A percentile compares a stretch with the other conserved stretches of the same genome.
Evolutionary conservation across 1,140 invertebrate genomes (phyloP).

Genomic region (Pseudomyrmex pallidus): DNA sequence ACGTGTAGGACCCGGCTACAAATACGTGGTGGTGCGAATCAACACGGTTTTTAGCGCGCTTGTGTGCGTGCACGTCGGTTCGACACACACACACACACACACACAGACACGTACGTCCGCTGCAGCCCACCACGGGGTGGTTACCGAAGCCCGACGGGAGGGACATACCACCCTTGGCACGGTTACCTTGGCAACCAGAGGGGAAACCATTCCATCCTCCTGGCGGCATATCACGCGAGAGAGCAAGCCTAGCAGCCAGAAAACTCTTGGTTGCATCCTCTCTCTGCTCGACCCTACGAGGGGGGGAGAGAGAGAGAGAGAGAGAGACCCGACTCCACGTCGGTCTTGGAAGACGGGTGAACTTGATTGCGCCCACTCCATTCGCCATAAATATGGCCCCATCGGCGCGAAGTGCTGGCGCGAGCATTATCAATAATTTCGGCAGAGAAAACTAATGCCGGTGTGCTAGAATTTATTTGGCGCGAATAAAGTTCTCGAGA

Average conservation of each 20-base stretch:
- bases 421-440: conserved; percentile 71
- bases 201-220: conserved; percentile 83
- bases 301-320: not conserved
- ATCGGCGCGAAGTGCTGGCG: conserved; percentile 54
- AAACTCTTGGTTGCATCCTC: conserved; percentile 77
- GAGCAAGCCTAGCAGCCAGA: conserved; percentile 73
- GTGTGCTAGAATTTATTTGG: conserved; percentile 59
- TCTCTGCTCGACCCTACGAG: conserved; percentile 44
- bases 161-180: conserved; percentile 65
- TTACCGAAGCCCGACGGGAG: conserved; percentile 77
- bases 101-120: conserved; percentile 56
- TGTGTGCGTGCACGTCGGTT: conserved; percentile 53
- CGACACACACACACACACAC: not conserved
- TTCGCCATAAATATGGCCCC: conserved; percentile 72
- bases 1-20: not conserved
- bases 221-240: conserved; percentile 78
- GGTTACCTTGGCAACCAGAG: conserved; percentile 83
- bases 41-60: conserved; percentile 59
- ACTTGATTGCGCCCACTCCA: conserved; percentile 66
- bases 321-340: not conserved
- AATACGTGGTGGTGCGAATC: conserved; percentile 37
- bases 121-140: conserved; percentile 66
- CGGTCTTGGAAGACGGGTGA: conserved; percentile 55
- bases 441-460: conserved; percentile 60
- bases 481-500: conserved; percentile 5